Conservation (phyloP, 2,113 vertebrate species). For the Siphamia tubifer region DNA sequence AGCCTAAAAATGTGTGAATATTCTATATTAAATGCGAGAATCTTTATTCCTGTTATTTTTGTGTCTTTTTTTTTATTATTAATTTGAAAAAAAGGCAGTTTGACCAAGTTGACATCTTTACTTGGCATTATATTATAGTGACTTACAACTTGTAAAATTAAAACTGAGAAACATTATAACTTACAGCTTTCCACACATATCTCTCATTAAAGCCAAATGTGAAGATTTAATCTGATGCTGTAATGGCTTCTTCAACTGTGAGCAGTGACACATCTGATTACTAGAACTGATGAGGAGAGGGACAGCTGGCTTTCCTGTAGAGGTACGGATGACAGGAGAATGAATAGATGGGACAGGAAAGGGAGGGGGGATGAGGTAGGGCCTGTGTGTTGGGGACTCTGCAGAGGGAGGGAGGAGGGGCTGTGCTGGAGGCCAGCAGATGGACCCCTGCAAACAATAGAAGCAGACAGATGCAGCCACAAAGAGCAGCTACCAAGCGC, state of each 20-base stretch:
- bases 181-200: neutral
- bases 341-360: neutral
- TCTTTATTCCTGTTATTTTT: too few relatives aligned
- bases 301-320: conserved; percentile 66
- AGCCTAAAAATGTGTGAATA: too few relatives aligned
- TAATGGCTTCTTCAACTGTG: neutral
- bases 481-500: conserved; percentile 59
- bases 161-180: neutral
- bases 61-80: too few relatives aligned
- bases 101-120: too few relatives aligned
- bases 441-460: conserved; percentile 76
- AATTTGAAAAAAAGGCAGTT: too few relatives aligned
- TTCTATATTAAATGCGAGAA: too few relatives aligned
- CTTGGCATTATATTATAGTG: too few relatives aligned
- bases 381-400: neutral
- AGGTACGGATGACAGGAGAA: neutral
- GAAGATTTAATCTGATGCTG: neutral
- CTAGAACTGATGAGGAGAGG: conserved; percentile 1
- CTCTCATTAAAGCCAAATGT: neutral
- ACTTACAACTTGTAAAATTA: too few relatives aligned
- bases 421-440: conserved; percentile 69
- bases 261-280: neutral
- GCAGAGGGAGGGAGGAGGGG: conserved; percentile 1
- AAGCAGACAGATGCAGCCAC: conserved; percentile 76
- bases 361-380: neutral